These are phyloP conservation scores for Panurus biarmicus DNA, from an alignment of 2,113 vertebrate genomes.

Conservation along the genomic window DNA sequence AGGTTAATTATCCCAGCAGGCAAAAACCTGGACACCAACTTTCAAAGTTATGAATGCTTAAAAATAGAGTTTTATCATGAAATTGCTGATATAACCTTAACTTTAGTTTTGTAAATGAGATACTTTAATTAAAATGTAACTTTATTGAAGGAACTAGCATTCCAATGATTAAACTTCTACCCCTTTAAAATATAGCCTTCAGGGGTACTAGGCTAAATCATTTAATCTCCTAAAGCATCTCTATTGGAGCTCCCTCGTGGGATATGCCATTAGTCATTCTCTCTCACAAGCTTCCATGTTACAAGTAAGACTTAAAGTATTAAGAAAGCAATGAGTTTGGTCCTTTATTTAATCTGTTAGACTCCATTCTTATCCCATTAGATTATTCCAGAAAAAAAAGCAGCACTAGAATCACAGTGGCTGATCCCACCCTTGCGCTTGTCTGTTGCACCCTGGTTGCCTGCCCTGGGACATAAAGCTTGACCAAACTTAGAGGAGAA, in stretches of 20 bases:
- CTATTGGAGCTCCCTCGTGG: slow-evolving; percentile 18
- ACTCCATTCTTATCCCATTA: slow-evolving; percentile 43
- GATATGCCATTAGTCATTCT: slow-evolving; percentile 36
- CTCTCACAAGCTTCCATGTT: slow-evolving; percentile 34
- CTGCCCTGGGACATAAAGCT: not conserved
- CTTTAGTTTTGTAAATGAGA: slow-evolving; percentile 37
- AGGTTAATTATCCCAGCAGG: not conserved
- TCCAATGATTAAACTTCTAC: slow-evolving; percentile 49
- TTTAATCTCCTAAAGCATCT: slow-evolving; percentile 53
- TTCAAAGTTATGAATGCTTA: not conserved
- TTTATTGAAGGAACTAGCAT: slow-evolving; percentile 37
- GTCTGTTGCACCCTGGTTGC: not conserved
- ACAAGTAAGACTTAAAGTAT: slow-evolving; percentile 49
- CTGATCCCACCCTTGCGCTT: not conserved
- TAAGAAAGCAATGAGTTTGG: not conserved
- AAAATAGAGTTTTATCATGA: slow-evolving; percentile 10
- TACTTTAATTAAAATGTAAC: slow-evolving; percentile 50
- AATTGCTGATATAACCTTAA: slow-evolving; percentile 28
- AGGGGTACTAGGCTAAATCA: slow-evolving; percentile 33
- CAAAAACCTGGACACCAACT: not conserved
- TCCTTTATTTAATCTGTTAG: slow-evolving; percentile 51
- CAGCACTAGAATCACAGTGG: not conserved
- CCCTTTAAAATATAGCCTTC: slow-evolving; percentile 53
- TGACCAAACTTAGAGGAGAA: not conserved
- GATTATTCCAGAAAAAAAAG: not conserved